Base-by-base conservation (phyloP, 2,113 vertebrate genomes). In the Tragelaphus strepsiceros region DNA sequence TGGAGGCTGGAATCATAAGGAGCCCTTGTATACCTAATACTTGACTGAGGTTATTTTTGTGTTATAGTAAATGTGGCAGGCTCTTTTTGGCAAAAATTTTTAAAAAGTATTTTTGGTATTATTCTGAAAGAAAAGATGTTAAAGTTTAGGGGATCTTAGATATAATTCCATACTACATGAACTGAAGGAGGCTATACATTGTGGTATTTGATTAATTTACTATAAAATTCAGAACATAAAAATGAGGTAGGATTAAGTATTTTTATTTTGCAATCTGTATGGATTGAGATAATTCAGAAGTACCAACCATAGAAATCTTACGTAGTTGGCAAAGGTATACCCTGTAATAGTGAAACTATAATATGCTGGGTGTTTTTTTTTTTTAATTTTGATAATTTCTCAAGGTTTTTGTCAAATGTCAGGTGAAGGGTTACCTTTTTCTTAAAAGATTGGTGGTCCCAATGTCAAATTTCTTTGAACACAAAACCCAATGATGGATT, bases 331-430 rank as follows among this genome's bases (percentile, higher is more conserved):
- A 98, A 99, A 99, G 99, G 98, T 98, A 98, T 99, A 99, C 98
- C 98, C 98, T 98, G 98, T 99, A 99, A 98, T 99, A 98, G 98
- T 99, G 98, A 99, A 98, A 98, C 98, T 98, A 98, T 99, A 71
- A 71, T 99, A 99, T 98, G 94, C 96, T 53, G 39, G 71, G 77
- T 80, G 4, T 30, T 78, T 5, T 78, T 77, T 43, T 32, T 96
- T 98, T 88, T 97, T n/a, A 82, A 83, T 83, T 92, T 98, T 97
- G 97, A 85, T 98, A 96, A 97, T 98, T 97, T 98, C 61, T 98
- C 96, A 74, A 93, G 93, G 94, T 96, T 61, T 98, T 88, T 83
- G 67, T 97, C 97, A 98, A 97, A 97, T 97, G 95, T 98, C 96
- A 98, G 94, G 97, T 90, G 43, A 78, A 98, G 91, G 86, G 88